Percentiles rank a stretch among this genome's conserved stretches.
Evolutionary conservation across 1,140 invertebrate species (phyloP).

Genomic region (Goniozus legneri): DNA sequence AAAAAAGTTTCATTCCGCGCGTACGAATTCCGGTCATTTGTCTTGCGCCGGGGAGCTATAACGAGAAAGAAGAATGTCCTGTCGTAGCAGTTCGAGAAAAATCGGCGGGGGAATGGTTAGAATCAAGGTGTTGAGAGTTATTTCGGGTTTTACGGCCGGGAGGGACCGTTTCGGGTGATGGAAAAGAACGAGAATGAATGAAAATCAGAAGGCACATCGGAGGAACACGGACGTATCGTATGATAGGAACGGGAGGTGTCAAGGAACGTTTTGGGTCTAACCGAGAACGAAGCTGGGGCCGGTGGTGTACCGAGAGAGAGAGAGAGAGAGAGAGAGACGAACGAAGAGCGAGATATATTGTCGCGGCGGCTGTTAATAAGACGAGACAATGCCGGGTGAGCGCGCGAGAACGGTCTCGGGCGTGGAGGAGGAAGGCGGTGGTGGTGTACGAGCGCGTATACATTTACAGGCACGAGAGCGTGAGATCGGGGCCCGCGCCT

Average conservation of each 20-base stretch:
- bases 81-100: not conserved
- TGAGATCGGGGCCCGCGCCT: not conserved
- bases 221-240: no score
- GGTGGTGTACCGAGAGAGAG: not conserved
- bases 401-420: no score
- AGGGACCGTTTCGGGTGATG: not conserved
- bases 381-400: conserved; percentile 43
- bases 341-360: conserved; percentile 38
- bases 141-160: not conserved
- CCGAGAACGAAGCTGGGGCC: no score
- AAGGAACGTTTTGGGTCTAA: conserved; percentile 18
- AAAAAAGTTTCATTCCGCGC: no score
- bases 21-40: no score
- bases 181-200: no score
- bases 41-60: no score
- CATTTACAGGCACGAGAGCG: conserved; percentile 8
- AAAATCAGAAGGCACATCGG: no score
- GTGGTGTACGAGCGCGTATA: conserved; percentile 10
- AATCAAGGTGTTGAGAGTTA: no score
- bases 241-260: conserved; percentile 29
- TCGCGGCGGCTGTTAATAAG: conserved; percentile 45
- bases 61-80: not conserved
- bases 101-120: not conserved
- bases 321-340: conserved; percentile 8
- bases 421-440: conserved; percentile 10